Percentiles rank a stretch among this genome's conserved stretches.
Conservation (phyloP, 2,797 vertebrate genomes). For the Alfaro cultratus region DNA sequence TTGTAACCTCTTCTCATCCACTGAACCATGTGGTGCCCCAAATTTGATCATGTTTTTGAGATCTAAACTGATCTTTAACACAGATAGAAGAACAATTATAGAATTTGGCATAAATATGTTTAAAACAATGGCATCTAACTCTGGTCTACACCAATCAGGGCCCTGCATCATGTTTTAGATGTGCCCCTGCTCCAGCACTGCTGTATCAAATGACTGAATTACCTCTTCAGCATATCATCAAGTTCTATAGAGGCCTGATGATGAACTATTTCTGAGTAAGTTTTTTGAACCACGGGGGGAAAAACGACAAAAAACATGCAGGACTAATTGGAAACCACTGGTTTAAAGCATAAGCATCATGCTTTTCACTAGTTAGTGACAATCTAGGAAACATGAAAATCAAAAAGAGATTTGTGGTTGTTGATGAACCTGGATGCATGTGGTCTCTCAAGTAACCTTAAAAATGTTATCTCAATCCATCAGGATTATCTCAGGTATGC, state of each 20-base stretch:
- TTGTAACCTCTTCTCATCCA: too few relatives aligned
- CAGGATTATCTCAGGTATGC: slow-evolving; percentile 52
- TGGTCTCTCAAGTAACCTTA: slow-evolving; percentile 9
- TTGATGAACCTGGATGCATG: slow-evolving; percentile 1
- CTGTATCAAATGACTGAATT: background rate
- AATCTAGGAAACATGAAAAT: background rate
- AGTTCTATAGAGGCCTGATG: background rate
- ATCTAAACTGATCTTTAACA: background rate
- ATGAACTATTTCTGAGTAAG: background rate
- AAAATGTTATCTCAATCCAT: slow-evolving; percentile 53
- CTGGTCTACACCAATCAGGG: background rate
- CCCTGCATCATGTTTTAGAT: background rate
- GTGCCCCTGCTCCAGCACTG: background rate
- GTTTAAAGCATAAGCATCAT: background rate
- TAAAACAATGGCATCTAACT: background rate
- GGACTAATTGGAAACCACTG: background rate
- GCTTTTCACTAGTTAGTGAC: background rate
- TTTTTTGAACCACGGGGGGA: background rate
- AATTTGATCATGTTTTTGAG: background rate
- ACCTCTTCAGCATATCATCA: background rate
- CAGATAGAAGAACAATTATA: background rate
- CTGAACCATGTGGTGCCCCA: too few relatives aligned
- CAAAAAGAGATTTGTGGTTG: background rate
- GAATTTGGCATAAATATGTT: background rate
- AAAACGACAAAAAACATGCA: background rate